Base-by-base conservation (phyloP, 2,113 vertebrate species). In the Archocentrus centrarchus region DNA sequence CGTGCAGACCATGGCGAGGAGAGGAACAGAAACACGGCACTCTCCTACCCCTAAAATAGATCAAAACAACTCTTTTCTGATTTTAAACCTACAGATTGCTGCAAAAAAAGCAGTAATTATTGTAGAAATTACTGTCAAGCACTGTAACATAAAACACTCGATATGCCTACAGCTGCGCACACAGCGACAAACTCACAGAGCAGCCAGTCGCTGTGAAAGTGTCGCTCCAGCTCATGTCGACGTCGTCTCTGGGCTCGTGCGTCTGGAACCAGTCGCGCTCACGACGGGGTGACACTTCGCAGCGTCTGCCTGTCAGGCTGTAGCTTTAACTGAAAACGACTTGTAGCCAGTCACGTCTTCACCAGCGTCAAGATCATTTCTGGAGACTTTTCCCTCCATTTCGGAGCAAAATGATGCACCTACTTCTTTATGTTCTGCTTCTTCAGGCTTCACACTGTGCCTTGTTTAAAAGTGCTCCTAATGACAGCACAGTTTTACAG, bases 1-100 rank as follows among this genome's bases (percentile, higher is more conserved):
- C 55, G 41, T 3, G 2, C 76, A 70, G 80, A 88, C 66, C 89
- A 44, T 87, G 89, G 55, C 86, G 39, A 82, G 55, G 60, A 81
- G 78, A 88, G 57, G 22, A 78, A 59, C 64, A 68, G 77, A 83
- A 77, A 88, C 83, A 88, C 68, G 64, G 59, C 53, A 37, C 18
- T 27, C 57, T 79, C 44, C 47, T 85, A 90, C 6, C 7, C 55
- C 30, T 2, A 61, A 88, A 90, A 79, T 41, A 77, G 32, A 83
- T 80, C 50, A 75, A 87, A 88, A 84, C 14, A 32, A 50, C 53
- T 81, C n/a, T 32, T 59, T 61, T 32, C 59, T 24, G 2, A 59
- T 30, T 37, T 70, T 68, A 68, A 73, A 55, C 68, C 68, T 39
- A 14, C 15, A 14, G 17, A 73, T 20, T 57, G 53, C 32, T 55